Conservation (phyloP, 2,797 vertebrate genomes). For the Anableps anableps region DNA sequence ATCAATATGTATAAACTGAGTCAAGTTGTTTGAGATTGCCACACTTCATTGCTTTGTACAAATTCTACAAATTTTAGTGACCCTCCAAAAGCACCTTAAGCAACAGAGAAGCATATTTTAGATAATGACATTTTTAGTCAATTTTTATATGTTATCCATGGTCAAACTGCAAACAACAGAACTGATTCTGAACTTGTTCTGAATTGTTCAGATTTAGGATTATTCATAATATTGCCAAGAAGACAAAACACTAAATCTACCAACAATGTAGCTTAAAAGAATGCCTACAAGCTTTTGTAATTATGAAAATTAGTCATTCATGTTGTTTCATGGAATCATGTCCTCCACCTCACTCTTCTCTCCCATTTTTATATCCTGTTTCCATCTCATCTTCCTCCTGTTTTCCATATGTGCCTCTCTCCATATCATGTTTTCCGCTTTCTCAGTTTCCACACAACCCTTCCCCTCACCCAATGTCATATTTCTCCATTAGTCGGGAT, state of each 20-base stretch:
- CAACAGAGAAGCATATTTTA: too few relatives aligned
- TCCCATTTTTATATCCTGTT: not conserved
- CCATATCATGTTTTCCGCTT: conserved; percentile 30
- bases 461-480: conserved; percentile 51
- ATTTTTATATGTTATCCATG: too few relatives aligned
- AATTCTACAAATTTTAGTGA: too few relatives aligned
- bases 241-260: not conserved
- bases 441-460: conserved; percentile 16
- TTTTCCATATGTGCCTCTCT: not conserved
- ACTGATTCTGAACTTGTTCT: too few relatives aligned
- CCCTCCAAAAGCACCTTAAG: too few relatives aligned
- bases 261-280: not conserved
- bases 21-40: too few relatives aligned
- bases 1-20: too few relatives aligned
- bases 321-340: not conserved
- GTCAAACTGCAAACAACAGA: too few relatives aligned
- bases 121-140: too few relatives aligned
- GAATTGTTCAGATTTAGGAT: not conserved
- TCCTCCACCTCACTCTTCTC: not conserved
- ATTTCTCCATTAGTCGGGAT: conserved; percentile 81
- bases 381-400: not conserved
- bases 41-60: too few relatives aligned
- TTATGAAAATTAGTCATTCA: not conserved
- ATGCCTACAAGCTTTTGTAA: not conserved
- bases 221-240: not conserved